phyloP scores from a whole-genome alignment of 2,113 vertebrate genomes.

The Trogon melanurus region DNA sequence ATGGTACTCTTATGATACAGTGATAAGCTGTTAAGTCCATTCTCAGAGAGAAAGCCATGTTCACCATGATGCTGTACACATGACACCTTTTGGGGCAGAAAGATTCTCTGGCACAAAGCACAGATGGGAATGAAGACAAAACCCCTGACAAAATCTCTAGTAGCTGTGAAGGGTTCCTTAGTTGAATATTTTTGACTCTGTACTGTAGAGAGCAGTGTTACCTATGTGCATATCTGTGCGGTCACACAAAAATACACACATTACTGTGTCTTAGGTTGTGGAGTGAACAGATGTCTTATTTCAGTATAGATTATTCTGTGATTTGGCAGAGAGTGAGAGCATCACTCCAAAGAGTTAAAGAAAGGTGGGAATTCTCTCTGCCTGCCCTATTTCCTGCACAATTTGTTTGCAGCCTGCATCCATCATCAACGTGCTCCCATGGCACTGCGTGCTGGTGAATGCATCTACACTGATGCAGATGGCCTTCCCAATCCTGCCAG shows the following conservation, averaged over 20 bases:
- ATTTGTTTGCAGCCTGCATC: not conserved
- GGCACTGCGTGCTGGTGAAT: not conserved
- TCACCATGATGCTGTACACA: fast-evolving
- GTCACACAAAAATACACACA: not conserved
- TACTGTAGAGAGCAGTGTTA: not conserved
- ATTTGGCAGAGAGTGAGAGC: not conserved
- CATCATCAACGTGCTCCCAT: not conserved
- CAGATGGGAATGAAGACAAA: not conserved
- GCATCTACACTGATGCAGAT: not conserved
- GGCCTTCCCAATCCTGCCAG: not conserved
- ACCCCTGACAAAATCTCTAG: not conserved
- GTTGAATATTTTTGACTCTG: not conserved
- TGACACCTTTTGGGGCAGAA: not conserved
- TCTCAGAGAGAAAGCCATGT: not conserved
- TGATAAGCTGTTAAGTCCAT: not conserved
- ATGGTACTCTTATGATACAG: not conserved
- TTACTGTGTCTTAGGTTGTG: not conserved
- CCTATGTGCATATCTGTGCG: not conserved
- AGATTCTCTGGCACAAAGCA: not conserved
- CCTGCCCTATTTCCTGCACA: not conserved
- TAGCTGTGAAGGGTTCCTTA: not conserved
- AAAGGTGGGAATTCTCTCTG: not conserved
- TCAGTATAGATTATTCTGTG: not conserved
- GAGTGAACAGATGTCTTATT: not conserved
- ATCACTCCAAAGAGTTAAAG: not conserved